Percentiles rank a stretch among this genome's conserved stretches.
phyloP scores from a whole-genome alignment of 2,797 vertebrate species.

The Silurus lanzhouensis region DNA sequence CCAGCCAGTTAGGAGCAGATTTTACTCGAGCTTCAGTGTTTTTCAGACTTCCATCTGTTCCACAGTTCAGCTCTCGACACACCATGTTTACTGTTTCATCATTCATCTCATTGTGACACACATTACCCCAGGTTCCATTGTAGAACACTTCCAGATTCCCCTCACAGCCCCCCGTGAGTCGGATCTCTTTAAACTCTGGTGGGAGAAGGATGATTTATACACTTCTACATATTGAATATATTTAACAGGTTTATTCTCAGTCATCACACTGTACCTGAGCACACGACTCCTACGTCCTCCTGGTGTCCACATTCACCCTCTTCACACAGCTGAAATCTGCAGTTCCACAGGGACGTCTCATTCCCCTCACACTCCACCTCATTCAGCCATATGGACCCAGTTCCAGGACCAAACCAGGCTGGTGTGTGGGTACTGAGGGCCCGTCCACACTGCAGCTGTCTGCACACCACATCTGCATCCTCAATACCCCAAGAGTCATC shows the following conservation, averaged over 20 bases:
- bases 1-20: constrained; percentile 15
- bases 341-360: too few species aligned
- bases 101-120: constrained; percentile 24
- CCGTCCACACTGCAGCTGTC: too few species aligned
- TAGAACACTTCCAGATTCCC: constrained; percentile 64
- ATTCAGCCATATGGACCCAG: not conserved
- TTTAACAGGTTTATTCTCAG: not conserved
- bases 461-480: not conserved
- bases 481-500: not conserved
- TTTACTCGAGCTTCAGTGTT: not conserved
- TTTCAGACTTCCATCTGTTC: not conserved
- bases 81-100: not conserved
- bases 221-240: not conserved
- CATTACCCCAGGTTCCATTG: constrained; percentile 46
- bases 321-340: too few species aligned
- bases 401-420: too few species aligned
- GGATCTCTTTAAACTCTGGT: constrained; percentile 17
- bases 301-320: too few species aligned
- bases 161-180: constrained; percentile 6
- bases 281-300: too few species aligned
- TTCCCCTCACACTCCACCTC: not conserved
- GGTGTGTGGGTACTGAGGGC: too few species aligned
- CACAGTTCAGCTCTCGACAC: constrained; percentile 33
- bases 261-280: not conserved
- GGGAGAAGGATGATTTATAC: not conserved